Percentiles rank a stretch among this genome's conserved stretches.
These are phyloP conservation scores for Himalopsyche japonica DNA, from an alignment of 2,888 invertebrate species.

Conservation along the genomic window DNA sequence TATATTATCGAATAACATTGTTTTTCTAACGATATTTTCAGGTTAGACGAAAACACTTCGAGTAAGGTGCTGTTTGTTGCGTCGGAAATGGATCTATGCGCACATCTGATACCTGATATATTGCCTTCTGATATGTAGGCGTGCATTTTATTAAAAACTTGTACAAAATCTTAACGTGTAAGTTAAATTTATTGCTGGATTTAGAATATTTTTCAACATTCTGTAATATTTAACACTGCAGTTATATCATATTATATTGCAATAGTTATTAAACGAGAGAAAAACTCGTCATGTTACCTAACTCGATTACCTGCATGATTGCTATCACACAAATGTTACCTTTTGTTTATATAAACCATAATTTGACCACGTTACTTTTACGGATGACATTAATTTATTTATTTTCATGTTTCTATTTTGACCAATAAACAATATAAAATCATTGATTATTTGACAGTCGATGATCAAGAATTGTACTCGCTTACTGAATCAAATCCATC, in stretches of 20 bases:
- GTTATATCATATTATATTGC: not conserved
- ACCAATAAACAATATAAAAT: no score
- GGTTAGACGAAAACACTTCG: constrained; percentile 77
- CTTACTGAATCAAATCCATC: no score
- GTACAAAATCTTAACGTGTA: constrained; percentile 20
- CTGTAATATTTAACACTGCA: not conserved
- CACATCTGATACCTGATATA: constrained; percentile 77
- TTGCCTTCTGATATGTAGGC: constrained; percentile 68
- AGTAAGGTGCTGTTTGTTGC: constrained; percentile 74
- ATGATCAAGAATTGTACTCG: no score
- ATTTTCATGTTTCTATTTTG: no score
- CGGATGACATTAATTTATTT: no score
- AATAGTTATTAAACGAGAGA: not conserved
- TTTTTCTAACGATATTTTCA: constrained; percentile 46
- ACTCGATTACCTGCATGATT: not conserved
- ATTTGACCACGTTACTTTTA: not conserved
- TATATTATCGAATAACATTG: not conserved
- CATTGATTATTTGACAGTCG: no score
- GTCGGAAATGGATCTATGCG: constrained; percentile 71
- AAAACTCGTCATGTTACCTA: not conserved
- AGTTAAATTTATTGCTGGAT: not conserved
- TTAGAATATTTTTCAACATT: not conserved
- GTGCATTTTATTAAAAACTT: not conserved
- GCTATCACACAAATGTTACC: not conserved
- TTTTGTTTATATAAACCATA: not conserved